A percentile compares a stretch with the other conserved stretches of the same genome.
These are phyloP conservation scores for Monopis laevigella DNA, from an alignment of 2,888 invertebrate genomes.

Conservation along the genomic window DNA sequence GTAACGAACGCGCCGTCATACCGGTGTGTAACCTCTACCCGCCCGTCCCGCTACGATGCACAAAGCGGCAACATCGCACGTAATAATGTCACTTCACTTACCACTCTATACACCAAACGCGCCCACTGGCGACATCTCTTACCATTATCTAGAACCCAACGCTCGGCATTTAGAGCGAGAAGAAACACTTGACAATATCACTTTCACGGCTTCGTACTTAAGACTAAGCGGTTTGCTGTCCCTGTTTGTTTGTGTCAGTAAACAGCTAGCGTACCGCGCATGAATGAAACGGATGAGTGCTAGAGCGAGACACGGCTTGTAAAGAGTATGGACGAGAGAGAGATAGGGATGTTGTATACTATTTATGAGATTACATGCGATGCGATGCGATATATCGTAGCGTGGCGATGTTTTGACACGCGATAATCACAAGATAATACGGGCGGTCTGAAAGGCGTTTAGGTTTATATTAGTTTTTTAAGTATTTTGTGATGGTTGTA, in stretches of 20 bases:
- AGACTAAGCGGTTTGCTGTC: slow-evolving; percentile 67
- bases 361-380: slow-evolving; percentile 69
- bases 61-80: slow-evolving; percentile 59
- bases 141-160: slow-evolving; percentile 27
- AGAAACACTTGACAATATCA: slow-evolving; percentile 60
- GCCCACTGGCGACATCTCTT: slow-evolving; percentile 63
- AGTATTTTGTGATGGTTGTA: slow-evolving; percentile 35
- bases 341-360: too few species aligned
- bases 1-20: not conserved
- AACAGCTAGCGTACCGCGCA: slow-evolving; percentile 65
- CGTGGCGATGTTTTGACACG: slow-evolving; percentile 69
- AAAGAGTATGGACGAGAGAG: too few species aligned
- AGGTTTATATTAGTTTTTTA: slow-evolving; percentile 64
- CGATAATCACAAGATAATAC: slow-evolving; percentile 69
- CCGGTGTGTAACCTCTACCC: slow-evolving; percentile 16
- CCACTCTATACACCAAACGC: slow-evolving; percentile 34
- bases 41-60: slow-evolving; percentile 29
- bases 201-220: slow-evolving; percentile 66
- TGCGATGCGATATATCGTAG: slow-evolving; percentile 69
- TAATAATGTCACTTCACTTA: slow-evolving; percentile 54
- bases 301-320: slow-evolving; percentile 20
- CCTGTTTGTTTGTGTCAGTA: slow-evolving; percentile 68
- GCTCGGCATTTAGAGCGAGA: slow-evolving; percentile 55
- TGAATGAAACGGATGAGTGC: slow-evolving; percentile 65
- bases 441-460: slow-evolving; percentile 61